phyloP scores from a whole-genome alignment of 2,888 invertebrate genomes.

The Acronicta psi region DNA sequence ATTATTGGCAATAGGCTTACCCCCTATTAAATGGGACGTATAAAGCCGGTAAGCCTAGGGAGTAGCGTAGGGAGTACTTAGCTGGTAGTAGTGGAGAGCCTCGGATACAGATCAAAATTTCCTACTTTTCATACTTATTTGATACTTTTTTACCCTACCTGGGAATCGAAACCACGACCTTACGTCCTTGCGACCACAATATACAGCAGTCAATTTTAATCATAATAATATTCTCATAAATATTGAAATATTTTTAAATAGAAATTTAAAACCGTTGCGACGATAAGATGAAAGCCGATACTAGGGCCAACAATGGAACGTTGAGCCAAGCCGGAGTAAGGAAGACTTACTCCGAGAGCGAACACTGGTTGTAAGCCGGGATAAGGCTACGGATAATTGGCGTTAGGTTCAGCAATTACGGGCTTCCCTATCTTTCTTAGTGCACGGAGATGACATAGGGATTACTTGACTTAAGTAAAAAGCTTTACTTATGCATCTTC shows the following conservation, averaged over 20 bases:
- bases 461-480: not conserved
- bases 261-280: not conserved
- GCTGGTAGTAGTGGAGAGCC: too few relatives aligned
- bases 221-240: too few relatives aligned
- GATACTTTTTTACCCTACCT: too few relatives aligned
- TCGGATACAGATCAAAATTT: too few relatives aligned
- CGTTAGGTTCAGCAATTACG: not conserved
- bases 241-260: not conserved
- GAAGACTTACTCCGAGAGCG: not conserved
- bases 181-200: too few relatives aligned
- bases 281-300: not conserved
- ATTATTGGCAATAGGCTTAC: too few relatives aligned
- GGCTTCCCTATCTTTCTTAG: not conserved
- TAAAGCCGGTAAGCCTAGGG: too few relatives aligned
- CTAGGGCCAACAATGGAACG: not conserved
- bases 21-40: too few relatives aligned
- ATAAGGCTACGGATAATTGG: not conserved
- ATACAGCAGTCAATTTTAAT: too few relatives aligned
- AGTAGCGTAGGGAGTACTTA: too few relatives aligned
- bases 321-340: not conserved
- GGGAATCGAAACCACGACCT: too few relatives aligned
- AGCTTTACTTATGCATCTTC: not conserved
- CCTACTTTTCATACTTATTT: too few relatives aligned
- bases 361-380: constrained; percentile 7
- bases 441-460: not conserved